Evolutionary conservation across 1,140 invertebrate genomes (phyloP).

Genomic region (Lepidurus couesii): DNA sequence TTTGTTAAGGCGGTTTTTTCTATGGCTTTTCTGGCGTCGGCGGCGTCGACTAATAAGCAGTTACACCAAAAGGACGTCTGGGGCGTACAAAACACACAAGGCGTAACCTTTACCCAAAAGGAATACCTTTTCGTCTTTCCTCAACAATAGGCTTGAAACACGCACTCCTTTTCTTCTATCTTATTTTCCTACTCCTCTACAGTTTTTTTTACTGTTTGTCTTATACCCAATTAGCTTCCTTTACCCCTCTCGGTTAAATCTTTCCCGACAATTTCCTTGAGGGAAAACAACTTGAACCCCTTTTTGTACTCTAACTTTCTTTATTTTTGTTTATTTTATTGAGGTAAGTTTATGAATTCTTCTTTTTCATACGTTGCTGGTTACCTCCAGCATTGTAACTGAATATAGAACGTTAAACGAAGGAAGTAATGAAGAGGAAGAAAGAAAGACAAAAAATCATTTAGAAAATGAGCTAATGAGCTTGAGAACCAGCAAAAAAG

Average conservation of each 20-base stretch:
- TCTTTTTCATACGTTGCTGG: no score
- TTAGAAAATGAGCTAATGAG: no score
- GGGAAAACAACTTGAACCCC: no score
- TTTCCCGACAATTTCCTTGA: no score
- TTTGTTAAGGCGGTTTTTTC: not conserved
- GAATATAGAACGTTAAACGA: no score
- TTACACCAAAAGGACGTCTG: slow-evolving; percentile 9
- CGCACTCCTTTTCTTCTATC: not conserved
- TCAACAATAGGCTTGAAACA: not conserved
- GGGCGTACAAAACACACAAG: slow-evolving; percentile 10
- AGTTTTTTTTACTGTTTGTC: not conserved
- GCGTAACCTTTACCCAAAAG: not conserved
- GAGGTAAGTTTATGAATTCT: no score
- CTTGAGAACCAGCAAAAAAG: not conserved
- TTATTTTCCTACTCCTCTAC: not conserved
- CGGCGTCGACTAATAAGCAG: slow-evolving; percentile 11
- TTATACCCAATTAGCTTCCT: not conserved
- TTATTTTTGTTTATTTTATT: no score
- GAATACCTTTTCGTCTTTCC: not conserved
- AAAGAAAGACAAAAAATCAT: no score
- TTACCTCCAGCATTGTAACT: no score
- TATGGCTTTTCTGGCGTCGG: slow-evolving; percentile 14
- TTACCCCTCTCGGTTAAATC: no score
- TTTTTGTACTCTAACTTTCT: no score
- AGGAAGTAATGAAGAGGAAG: no score